Evolutionary conservation across 2,113 vertebrate species (phyloP).

Genomic region (Malaclemys terrapin): DNA sequence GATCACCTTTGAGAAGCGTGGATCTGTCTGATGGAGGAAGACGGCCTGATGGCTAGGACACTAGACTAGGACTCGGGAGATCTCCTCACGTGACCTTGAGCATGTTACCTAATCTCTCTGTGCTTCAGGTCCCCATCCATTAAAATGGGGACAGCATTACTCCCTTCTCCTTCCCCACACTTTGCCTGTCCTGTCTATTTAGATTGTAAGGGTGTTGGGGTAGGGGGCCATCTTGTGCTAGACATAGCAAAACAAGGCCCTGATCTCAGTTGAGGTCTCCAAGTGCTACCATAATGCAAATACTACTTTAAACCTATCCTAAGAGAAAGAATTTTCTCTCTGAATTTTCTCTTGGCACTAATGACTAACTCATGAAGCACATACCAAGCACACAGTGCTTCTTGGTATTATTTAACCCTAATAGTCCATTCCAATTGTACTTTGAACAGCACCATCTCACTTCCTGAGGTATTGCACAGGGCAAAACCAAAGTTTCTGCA

Average conservation of each 20-base stretch:
- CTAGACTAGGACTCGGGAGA: background rate
- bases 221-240: fast-evolving
- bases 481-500: conserved; percentile 70
- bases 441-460: conserved; percentile 73
- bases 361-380: conserved; percentile 47
- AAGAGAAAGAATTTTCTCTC: conserved; percentile 35
- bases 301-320: background rate
- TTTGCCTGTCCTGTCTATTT: background rate
- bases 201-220: fast-evolving
- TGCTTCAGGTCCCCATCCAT: background rate
- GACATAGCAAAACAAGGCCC: fast-evolving
- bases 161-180: background rate
- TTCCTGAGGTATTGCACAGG: conserved; percentile 54
- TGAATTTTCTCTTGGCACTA: conserved; percentile 65
- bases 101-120: background rate
- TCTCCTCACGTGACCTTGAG: background rate
- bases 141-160: background rate
- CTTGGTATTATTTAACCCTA: conserved; percentile 51
- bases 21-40: conserved; percentile 23
- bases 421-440: conserved; percentile 74
- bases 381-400: conserved; percentile 11
- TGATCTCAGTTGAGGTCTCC: background rate
- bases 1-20: conserved; percentile 12
- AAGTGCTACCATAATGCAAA: background rate
- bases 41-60: background rate